phyloP scores from a whole-genome alignment of 2,888 invertebrate species.

The Mamestra brassicae region DNA sequence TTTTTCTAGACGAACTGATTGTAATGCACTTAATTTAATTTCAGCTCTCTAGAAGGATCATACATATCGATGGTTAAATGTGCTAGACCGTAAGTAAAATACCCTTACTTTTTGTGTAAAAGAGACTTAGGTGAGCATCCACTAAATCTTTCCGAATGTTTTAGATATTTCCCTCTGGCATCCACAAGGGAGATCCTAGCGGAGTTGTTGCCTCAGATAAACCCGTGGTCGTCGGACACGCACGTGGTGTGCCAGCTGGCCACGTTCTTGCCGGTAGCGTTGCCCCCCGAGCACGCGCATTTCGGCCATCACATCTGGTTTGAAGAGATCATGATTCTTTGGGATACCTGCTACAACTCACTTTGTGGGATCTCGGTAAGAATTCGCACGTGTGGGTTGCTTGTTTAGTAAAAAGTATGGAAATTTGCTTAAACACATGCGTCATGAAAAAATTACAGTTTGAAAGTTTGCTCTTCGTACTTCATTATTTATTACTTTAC shows the following conservation, averaged over 20 bases:
- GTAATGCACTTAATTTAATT: constrained; percentile 61
- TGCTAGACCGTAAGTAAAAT: constrained; percentile 87
- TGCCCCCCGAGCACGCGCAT: constrained; percentile 91
- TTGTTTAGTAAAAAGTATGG: background rate
- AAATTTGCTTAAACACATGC: no score
- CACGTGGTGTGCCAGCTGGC: constrained; percentile 92
- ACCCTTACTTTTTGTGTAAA: background rate
- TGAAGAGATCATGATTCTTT: constrained; percentile 94
- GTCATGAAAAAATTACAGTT: background rate
- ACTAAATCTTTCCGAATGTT: constrained; percentile 48
- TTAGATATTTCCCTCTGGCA: constrained; percentile 93
- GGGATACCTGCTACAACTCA: constrained; percentile 94
- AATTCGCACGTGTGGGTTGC: constrained; percentile 5
- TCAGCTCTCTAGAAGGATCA: constrained; percentile 85
- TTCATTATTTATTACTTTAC: background rate
- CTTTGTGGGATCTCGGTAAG: constrained; percentile 91
- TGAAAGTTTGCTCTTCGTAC: background rate
- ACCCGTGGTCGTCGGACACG: constrained; percentile 92
- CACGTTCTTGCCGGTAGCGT: constrained; percentile 94
- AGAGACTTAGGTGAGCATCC: background rate
- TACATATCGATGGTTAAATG: constrained; percentile 84
- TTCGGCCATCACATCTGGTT: constrained; percentile 95
- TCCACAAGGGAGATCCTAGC: constrained; percentile 97
- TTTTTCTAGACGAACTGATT: constrained; percentile 29
- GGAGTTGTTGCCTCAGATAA: constrained; percentile 95